A percentile compares a stretch with the other conserved stretches of the same genome.
Conservation (phyloP, 37 sponge, comb jelly and placozoan species). For the Eunapius fragilis region DNA sequence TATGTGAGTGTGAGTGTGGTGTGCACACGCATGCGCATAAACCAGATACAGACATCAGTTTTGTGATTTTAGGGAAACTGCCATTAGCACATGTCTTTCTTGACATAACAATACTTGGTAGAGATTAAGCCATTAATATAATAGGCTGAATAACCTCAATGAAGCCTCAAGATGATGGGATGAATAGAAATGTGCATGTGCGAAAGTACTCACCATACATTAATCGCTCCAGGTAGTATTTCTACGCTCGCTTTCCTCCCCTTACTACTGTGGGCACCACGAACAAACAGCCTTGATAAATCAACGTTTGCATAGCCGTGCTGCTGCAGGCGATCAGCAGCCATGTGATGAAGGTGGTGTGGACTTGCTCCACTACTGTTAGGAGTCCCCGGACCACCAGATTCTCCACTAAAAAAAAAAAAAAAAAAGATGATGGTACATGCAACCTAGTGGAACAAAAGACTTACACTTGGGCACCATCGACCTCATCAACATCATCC, state of each 20-base stretch:
- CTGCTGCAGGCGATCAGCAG: background rate
- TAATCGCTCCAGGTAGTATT: background rate
- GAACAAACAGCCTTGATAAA: background rate
- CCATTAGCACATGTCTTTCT: too few relatives aligned
- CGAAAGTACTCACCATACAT: background rate
- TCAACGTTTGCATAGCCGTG: background rate
- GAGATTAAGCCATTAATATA: too few relatives aligned
- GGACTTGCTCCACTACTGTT: background rate
- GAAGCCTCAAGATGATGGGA: too few relatives aligned
- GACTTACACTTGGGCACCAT: background rate
- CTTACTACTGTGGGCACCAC: background rate
- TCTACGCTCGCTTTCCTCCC: background rate
- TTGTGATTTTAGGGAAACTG: too few relatives aligned
- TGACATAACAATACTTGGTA: background rate
- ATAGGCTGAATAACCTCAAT: too few relatives aligned
- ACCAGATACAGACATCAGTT: too few relatives aligned
- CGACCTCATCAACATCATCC: background rate
- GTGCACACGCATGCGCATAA: too few relatives aligned
- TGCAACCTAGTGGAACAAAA: too few relatives aligned
- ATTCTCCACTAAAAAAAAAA: background rate
- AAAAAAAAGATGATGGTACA: background rate
- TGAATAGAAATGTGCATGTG: background rate
- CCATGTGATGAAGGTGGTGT: background rate
- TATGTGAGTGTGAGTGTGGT: too few relatives aligned
- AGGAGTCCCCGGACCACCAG: background rate